Base-by-base conservation (phyloP, 2,113 vertebrate species). In the Neolamprologus brichardi region DNA sequence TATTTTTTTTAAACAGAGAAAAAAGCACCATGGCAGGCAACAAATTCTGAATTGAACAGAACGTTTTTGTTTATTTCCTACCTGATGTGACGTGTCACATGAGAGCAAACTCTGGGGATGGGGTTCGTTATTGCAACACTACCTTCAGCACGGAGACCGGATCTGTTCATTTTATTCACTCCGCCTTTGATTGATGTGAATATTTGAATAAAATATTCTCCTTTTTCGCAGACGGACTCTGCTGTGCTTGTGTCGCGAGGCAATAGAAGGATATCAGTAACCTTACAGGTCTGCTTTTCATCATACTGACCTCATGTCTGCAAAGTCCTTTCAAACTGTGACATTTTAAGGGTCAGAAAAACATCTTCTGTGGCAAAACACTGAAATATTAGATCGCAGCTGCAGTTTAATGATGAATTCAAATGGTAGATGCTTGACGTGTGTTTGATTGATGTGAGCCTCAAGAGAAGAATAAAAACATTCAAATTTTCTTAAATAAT, bases 131-230 rank as follows among this genome's bases (percentile, higher is more conserved):
- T 20, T 80, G 52, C 11, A 85, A 86, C 46, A 39, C 51, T 12
- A 83, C 28, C 56, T 75, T 64, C 10, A 39, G 46, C 44, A 67
- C 2, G 14, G 49, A 87, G 62, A 86, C 67, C 14, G 7, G 81
- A 67, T 84, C 7, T 60, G 20, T 81, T 83, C 82, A 85, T 86
- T 78, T 86, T 52, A 52, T 54, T 81, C 34, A 12, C n/a, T 25
- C 8, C 2, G 17, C n/a, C 13, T 60, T 20, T 89, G 78, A 90
- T 86, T 90, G 23, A 88, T 86, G 70, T 83, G 84, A 17, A 87
- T 86, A 60, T 87, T 60, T 86, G 4, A 85, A 79, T 77, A 52
- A 87, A 79, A 92, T 82, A 78, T 58, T 54, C 5, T 82, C 5
- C 23, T 64, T 83, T 84, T 64, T 91, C 41, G 41, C 44, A 44